Percentiles rank a stretch among this genome's conserved stretches.
These are phyloP conservation scores for Novumbra hubbsi DNA, from an alignment of 2,797 vertebrate genomes.

Conservation along the genomic window DNA sequence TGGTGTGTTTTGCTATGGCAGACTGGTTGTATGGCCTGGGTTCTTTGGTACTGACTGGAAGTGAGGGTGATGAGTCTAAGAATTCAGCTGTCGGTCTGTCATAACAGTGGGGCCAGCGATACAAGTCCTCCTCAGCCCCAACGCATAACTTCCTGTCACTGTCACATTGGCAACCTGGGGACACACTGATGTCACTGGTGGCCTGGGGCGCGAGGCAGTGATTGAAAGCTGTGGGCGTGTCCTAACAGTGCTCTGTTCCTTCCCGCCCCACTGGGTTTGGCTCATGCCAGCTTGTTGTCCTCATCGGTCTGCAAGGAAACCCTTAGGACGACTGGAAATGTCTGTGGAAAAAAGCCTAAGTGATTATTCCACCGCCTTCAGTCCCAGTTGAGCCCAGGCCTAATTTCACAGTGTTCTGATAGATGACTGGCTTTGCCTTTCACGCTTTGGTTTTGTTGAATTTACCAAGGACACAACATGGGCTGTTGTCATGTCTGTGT, in stretches of 20 bases:
- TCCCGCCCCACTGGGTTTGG: background rate
- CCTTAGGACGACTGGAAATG: background rate
- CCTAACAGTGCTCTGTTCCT: background rate
- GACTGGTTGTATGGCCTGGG: slow-evolving; percentile 45
- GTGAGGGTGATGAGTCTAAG: slow-evolving; percentile 39
- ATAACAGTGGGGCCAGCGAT: background rate
- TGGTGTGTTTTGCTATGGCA: slow-evolving; percentile 44
- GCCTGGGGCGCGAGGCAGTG: background rate
- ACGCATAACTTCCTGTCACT: slow-evolving; percentile 29
- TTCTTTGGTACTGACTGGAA: slow-evolving; percentile 46
- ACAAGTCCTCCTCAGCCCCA: slow-evolving; percentile 7
- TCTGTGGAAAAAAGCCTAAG: background rate
- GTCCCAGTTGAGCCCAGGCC: background rate
- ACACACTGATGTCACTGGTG: background rate
- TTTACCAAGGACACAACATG: background rate
- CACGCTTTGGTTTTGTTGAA: background rate
- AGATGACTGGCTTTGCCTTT: background rate
- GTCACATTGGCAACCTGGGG: slow-evolving; percentile 10
- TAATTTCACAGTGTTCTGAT: background rate
- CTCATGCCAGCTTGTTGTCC: background rate
- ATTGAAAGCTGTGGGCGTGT: background rate
- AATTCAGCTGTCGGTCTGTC: slow-evolving; percentile 35
- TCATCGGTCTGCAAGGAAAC: background rate
- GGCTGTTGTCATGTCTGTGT: too few species aligned
- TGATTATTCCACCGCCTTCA: background rate